phyloP scores from a whole-genome alignment of 1,140 invertebrate species.

The Pinna nobilis region DNA sequence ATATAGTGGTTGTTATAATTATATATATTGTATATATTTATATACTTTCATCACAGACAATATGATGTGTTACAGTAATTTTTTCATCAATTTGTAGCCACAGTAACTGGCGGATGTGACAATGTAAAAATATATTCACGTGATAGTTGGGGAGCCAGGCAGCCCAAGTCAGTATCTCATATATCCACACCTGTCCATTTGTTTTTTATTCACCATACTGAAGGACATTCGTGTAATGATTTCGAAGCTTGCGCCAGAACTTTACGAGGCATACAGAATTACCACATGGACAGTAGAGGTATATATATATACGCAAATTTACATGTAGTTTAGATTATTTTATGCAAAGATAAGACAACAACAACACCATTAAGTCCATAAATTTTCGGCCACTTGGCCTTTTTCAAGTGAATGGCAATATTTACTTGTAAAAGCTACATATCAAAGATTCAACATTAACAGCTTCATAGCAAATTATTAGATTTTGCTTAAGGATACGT shows the following conservation, averaged over 20 bases:
- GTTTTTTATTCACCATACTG: constrained; percentile 37
- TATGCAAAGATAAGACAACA: not conserved
- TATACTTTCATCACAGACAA: too few species aligned
- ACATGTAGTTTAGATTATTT: not conserved
- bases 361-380: not conserved
- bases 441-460: not conserved
- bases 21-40: too few species aligned
- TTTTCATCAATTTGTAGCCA: not conserved
- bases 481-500: not conserved
- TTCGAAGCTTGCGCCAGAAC: not conserved
- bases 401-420: not conserved
- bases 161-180: not conserved
- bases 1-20: too few species aligned
- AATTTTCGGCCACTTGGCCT: too few species aligned
- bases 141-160: constrained; percentile 28
- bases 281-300: constrained; percentile 35
- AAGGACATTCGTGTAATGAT: not conserved
- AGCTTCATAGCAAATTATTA: not conserved
- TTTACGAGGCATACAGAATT: constrained; percentile 22
- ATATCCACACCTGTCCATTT: not conserved
- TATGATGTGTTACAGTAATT: too few species aligned
- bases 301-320: not conserved
- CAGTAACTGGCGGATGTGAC: not conserved
- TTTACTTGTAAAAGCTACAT: not conserved
- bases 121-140: constrained; percentile 15